A percentile compares a stretch with the other conserved stretches of the same genome.
phyloP scores from a whole-genome alignment of 2,888 invertebrate species.

The Polyommatus iphigenia region DNA sequence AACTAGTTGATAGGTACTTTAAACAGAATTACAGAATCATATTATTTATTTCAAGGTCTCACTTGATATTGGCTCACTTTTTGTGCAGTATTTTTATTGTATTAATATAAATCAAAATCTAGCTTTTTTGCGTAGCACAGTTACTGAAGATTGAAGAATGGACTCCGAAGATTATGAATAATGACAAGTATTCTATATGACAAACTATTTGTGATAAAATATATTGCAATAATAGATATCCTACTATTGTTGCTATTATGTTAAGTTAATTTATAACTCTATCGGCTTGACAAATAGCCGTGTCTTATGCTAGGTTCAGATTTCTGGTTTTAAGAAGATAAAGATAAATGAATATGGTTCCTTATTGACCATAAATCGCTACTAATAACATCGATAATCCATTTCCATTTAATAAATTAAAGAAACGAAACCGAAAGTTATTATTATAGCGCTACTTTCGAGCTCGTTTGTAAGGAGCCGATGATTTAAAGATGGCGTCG shows the following conservation, averaged over 20 bases:
- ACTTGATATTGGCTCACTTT: no score
- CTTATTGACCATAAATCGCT: not conserved
- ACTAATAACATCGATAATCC: not conserved
- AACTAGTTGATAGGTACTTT: not conserved
- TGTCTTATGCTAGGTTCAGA: not conserved
- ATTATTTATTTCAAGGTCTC: not conserved
- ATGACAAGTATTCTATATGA: not conserved
- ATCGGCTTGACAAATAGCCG: not conserved
- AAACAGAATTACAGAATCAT: not conserved
- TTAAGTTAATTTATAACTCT: not conserved
- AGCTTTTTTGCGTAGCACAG: not conserved
- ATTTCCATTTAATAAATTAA: not conserved
- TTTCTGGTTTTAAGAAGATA: not conserved
- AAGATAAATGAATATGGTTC: not conserved
- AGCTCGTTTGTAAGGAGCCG: constrained; percentile 17
- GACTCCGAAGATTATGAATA: not conserved
- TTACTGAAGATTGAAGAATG: not conserved
- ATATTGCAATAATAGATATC: not conserved
- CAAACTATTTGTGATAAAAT: constrained; percentile 11
- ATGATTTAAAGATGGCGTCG: constrained; percentile 46
- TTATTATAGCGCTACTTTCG: constrained; percentile 1
- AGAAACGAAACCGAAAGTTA: constrained; percentile 9
- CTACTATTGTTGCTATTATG: not conserved
- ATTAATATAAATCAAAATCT: not conserved
- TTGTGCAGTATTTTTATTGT: not conserved